Base-by-base conservation (phyloP, 2,113 vertebrate species). In the Bubalus kerabau region DNA sequence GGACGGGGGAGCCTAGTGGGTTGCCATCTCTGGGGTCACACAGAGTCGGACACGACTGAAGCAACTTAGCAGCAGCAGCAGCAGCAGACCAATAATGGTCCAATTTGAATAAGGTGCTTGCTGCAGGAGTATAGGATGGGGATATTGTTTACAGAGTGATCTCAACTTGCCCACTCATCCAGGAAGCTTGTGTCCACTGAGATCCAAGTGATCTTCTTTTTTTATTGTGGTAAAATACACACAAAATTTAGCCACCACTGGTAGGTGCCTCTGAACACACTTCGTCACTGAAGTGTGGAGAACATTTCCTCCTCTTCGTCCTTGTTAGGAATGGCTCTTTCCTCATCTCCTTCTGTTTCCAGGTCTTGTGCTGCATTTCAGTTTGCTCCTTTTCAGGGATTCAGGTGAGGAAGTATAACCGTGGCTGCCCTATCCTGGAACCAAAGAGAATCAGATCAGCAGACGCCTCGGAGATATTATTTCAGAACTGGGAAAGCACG, bases 391-490 rank as follows among this genome's bases (percentile, higher is more conserved):
- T 32, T 36, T 32, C 46, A 11, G 15, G 59, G 56, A 59, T 43
- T 23, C 59, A 30, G 50, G n/a, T 10, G 36, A 97, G 78, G 32
- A 52, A 8, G 21, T 5, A 0, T 16, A 8, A 40, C 16, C 0
- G 14, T 28, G 46, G 46, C 46, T 23, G 32, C 13, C 2, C 21
- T 15, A 1, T 3, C 3, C 3, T 11, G 48, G 12, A 56, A 28
- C 46, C 40, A 13, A 5, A 57, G 83, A 81, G 86, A 56, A 60
- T 24, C 10, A 16, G 26, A 40, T 28, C 8, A 6, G 21, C 40
- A 40, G n/a, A n/a, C 2, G 40, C 5, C 1, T 0, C 0, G 0
- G 59, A 32, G 91, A 62, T 28, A 1, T 46, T 19, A 1, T 30
- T 32, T 19, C 74, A 60, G 94, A 50, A 57, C 86, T 3, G 24